Conservation (phyloP, 2,113 vertebrate species). For the Coptodon rendalli region DNA sequence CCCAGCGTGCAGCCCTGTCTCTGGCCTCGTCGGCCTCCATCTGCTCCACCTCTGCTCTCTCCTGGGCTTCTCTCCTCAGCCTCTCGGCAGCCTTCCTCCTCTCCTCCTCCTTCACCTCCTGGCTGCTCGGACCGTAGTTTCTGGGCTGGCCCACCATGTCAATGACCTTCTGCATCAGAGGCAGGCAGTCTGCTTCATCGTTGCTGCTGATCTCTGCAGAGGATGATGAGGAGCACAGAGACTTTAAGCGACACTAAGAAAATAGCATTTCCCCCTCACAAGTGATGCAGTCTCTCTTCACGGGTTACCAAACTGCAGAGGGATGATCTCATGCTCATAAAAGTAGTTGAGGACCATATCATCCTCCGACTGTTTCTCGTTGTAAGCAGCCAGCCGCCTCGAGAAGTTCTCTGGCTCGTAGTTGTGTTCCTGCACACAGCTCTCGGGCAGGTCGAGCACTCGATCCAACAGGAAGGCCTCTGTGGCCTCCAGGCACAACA, state of each 20-base stretch:
- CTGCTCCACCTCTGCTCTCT: conserved; percentile 57
- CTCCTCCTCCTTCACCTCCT: conserved; percentile 74
- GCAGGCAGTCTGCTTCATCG: conserved; percentile 68
- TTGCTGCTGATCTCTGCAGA: conserved; percentile 75
- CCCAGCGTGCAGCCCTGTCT: conserved; percentile 72
- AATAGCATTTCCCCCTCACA: background rate
- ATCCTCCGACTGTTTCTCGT: conserved; percentile 72
- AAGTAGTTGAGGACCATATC: conserved; percentile 81
- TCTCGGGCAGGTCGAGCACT: conserved; percentile 83
- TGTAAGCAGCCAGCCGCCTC: conserved; percentile 66
- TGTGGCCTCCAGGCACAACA: conserved; percentile 79
- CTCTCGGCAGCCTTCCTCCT: conserved; percentile 61
- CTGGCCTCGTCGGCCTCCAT: conserved; percentile 72
- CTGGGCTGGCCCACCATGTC: conserved; percentile 76
- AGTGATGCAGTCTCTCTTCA: background rate
- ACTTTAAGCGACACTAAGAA: background rate
- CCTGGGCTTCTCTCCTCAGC: conserved; percentile 62
- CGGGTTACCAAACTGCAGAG: conserved; percentile 76
- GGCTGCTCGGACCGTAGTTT: conserved; percentile 77
- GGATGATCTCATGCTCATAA: conserved; percentile 79
- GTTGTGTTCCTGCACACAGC: conserved; percentile 69
- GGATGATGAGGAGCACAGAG: background rate
- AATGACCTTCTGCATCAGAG: conserved; percentile 73
- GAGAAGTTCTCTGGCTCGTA: conserved; percentile 79
- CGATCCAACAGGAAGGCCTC: conserved; percentile 84